Evolutionary conservation across 1,140 invertebrate genomes (phyloP).

Genomic region (Achatina immaculata): DNA sequence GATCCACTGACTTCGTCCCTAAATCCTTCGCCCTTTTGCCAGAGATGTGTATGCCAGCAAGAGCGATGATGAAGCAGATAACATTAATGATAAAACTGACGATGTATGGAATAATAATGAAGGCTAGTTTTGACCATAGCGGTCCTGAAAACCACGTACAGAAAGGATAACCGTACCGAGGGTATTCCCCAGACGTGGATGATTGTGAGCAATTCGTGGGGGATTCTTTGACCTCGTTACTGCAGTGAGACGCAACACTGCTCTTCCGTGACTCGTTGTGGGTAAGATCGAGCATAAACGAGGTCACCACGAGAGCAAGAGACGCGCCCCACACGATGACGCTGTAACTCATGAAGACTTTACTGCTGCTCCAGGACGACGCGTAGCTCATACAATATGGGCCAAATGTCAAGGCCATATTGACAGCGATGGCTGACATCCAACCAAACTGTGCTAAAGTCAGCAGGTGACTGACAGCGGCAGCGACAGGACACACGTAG

Average conservation of each 20-base stretch:
- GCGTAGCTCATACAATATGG: not conserved
- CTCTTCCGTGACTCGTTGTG: not conserved
- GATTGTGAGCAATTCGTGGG: not conserved
- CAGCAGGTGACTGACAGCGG: not conserved
- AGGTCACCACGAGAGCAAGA: not conserved
- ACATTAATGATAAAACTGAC: not conserved
- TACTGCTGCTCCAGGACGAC: not conserved
- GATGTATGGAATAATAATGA: not conserved
- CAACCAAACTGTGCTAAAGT: not conserved
- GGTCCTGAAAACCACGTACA: conserved; percentile 3
- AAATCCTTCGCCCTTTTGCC: not conserved
- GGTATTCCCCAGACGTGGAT: not conserved
- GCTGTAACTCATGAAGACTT: not conserved
- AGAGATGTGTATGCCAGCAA: not conserved
- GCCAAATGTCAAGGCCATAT: conserved; percentile 1
- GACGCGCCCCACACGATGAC: not conserved
- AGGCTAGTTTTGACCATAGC: not conserved
- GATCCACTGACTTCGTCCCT: not conserved
- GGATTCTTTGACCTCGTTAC: not conserved
- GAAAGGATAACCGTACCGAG: not conserved
- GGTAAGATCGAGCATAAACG: not conserved
- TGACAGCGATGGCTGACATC: not conserved
- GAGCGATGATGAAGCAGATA: not conserved
- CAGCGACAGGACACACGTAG: not conserved
- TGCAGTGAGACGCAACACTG: no score